These are phyloP conservation scores for Hydra vulgaris DNA, from an alignment of 30 jellyfish, hydroid and myxozoan species.

Conservation along the genomic window DNA sequence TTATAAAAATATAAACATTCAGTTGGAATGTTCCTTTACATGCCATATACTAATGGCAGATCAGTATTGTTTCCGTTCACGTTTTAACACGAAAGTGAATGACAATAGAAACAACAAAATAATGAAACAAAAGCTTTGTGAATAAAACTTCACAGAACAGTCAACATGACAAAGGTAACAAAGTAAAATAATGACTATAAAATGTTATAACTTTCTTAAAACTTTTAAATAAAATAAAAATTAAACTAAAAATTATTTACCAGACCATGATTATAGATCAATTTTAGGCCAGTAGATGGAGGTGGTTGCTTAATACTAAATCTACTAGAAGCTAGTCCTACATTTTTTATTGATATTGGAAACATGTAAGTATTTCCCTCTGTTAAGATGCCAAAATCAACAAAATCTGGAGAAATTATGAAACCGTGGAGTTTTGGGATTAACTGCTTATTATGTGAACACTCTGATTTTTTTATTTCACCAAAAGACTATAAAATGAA, in stretches of 20 bases:
- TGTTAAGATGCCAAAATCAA: slow-evolving; percentile 70
- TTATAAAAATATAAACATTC: no score
- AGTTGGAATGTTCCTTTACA: no score
- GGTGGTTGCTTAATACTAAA: slow-evolving; percentile 87
- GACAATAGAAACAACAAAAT: no score
- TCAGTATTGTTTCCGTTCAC: no score
- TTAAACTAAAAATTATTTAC: slow-evolving; percentile 29
- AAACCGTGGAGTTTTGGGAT: slow-evolving; percentile 66
- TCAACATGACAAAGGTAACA: no score
- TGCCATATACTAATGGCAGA: no score
- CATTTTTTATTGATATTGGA: slow-evolving; percentile 60
- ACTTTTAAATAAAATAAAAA: neutral
- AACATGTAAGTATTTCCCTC: slow-evolving; percentile 64
- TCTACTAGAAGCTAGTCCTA: slow-evolving; percentile 69
- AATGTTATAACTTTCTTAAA: no score
- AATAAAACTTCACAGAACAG: no score
- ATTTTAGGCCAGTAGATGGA: slow-evolving; percentile 86
- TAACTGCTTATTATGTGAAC: slow-evolving; percentile 53
- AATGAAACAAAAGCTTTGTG: no score
- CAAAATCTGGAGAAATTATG: slow-evolving; percentile 50
- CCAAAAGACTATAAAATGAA: no score
- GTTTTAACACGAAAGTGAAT: no score
- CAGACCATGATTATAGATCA: slow-evolving; percentile 64
- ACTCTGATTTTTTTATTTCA: neutral
- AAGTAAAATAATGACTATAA: no score